Percentiles rank a stretch among this genome's conserved stretches.
Evolutionary conservation across 37 sponge, comb jelly and placozoan species (phyloP).

Genomic region (Chondrosia reniformis): DNA sequence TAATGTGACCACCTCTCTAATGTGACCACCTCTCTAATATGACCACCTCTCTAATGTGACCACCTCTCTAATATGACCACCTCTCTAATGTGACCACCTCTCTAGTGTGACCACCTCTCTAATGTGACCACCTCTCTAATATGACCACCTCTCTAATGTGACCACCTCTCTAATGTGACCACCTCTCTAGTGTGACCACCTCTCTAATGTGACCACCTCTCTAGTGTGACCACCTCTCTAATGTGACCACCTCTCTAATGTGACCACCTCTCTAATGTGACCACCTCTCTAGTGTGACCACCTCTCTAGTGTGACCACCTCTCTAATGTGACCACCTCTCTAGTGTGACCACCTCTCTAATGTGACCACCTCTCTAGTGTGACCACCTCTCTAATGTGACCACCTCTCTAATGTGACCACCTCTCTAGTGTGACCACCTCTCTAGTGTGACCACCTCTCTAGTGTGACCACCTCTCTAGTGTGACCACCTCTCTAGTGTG

Average conservation of each 20-base stretch:
- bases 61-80: neutral
- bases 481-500: conserved; percentile 2
- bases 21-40: too few relatives aligned
- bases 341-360: neutral
- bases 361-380: too few relatives aligned
- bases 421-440: too few relatives aligned
- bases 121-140: neutral
- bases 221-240: too few relatives aligned
- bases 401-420: neutral
- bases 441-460: neutral
- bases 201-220: neutral
- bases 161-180: too few relatives aligned
- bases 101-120: neutral
- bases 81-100: too few relatives aligned
- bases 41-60: neutral
- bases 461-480: neutral
- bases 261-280: neutral
- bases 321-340: neutral
- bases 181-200: neutral
- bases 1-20: neutral
- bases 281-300: conserved; percentile 23
- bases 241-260: neutral
- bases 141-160: conserved; percentile 2
- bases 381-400: neutral
- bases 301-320: neutral